Conservation (phyloP, 2,113 vertebrate genomes). For the Oxygymnocypris stewartii region DNA sequence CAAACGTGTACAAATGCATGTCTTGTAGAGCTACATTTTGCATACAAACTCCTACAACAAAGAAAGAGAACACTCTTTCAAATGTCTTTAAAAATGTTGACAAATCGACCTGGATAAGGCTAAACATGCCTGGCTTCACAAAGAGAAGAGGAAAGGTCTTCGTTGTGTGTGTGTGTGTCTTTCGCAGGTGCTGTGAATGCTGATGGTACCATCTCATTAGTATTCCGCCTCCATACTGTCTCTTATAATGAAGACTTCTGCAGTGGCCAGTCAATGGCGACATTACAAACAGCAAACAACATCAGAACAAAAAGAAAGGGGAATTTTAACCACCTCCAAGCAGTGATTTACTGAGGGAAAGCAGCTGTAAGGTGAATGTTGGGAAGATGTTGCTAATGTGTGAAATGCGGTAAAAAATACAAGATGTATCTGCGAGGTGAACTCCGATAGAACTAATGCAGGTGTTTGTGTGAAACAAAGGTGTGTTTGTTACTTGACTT, state of each 20-base stretch:
- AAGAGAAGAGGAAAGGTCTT: neutral
- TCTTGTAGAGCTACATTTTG: neutral
- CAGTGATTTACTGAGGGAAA: conserved; percentile 28
- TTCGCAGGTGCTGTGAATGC: conserved; percentile 29
- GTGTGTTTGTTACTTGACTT: neutral
- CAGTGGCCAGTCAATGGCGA: conserved; percentile 48
- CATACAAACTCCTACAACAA: neutral
- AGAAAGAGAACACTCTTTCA: neutral
- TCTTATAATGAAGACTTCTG: conserved; percentile 58
- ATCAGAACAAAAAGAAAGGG: conserved; percentile 31
- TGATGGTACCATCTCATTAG: conserved; percentile 45
- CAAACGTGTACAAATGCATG: neutral
- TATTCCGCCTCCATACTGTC: conserved; percentile 43
- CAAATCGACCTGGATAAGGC: neutral
- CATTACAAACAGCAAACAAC: conserved; percentile 44
- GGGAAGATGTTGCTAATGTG: conserved; percentile 18
- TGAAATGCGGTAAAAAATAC: neutral
- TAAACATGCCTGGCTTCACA: neutral
- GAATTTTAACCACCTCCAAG: conserved; percentile 26
- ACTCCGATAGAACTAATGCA: conserved; percentile 16
- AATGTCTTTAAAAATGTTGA: neutral
- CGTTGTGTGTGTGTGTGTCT: neutral
- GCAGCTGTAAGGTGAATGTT: neutral
- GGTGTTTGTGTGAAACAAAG: conserved; percentile 19
- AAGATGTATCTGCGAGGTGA: neutral